A percentile compares a stretch with the other conserved stretches of the same genome.
phyloP scores from a whole-genome alignment of 2,888 invertebrate species.

The Caenorhabditis japonica region DNA sequence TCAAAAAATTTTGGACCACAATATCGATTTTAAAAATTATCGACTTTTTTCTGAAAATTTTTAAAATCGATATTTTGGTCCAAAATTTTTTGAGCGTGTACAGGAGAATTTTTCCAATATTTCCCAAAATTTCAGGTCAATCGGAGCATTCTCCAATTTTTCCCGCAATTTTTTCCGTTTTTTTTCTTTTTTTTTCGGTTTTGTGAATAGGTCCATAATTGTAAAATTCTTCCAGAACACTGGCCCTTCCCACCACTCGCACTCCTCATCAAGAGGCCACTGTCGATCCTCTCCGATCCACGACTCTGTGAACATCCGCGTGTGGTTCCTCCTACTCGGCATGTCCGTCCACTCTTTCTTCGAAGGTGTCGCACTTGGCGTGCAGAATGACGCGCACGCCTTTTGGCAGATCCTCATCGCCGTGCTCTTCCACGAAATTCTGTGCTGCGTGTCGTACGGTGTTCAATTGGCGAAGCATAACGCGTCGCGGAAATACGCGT shows the following conservation, averaged over 20 bases:
- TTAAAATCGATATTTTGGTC: too few species aligned
- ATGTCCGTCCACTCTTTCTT: constrained; percentile 81
- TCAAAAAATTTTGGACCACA: too few species aligned
- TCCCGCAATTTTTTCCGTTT: too few species aligned
- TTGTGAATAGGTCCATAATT: too few species aligned
- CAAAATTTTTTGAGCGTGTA: too few species aligned
- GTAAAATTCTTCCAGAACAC: constrained; percentile 23
- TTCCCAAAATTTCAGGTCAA: too few species aligned
- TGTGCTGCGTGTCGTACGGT: constrained; percentile 74
- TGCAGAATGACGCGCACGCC: constrained; percentile 75
- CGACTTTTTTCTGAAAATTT: too few species aligned
- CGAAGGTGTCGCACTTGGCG: constrained; percentile 81
- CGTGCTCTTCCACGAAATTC: constrained; percentile 71
- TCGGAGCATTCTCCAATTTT: too few species aligned
- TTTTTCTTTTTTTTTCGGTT: too few species aligned
- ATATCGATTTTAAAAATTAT: too few species aligned
- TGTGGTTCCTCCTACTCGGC: constrained; percentile 79
- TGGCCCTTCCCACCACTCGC: constrained; percentile 21
- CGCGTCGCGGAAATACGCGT: constrained; percentile 59
- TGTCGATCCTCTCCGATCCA: constrained; percentile 10
- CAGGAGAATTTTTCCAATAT: too few species aligned
- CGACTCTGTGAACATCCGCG: constrained; percentile 39
- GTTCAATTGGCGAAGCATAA: constrained; percentile 71
- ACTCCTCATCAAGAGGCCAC: constrained; percentile 12
- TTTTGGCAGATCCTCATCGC: constrained; percentile 72